Evolutionary conservation across 2,888 invertebrate genomes (phyloP).

Genomic region (Ecliptopera silaceata): DNA sequence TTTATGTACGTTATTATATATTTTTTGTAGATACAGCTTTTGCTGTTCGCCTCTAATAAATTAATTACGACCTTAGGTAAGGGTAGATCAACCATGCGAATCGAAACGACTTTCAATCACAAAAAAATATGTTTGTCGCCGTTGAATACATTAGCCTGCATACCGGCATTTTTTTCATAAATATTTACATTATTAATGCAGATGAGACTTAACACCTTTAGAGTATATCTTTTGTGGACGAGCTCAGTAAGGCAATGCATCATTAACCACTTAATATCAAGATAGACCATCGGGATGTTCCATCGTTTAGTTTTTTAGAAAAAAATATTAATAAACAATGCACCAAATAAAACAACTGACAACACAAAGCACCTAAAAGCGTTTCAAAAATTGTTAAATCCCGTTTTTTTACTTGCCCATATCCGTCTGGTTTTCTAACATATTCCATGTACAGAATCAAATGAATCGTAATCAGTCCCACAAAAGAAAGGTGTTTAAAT

Average conservation of each 20-base stretch:
- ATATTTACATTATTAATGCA: not conserved
- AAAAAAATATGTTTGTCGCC: not conserved
- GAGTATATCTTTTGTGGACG: too few relatives aligned
- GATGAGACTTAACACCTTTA: too few relatives aligned
- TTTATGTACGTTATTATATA: conserved; percentile 16
- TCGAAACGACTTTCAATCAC: conserved; percentile 1
- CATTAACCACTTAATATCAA: too few relatives aligned
- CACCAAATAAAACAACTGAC: not conserved
- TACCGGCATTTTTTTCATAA: conserved; percentile 6
- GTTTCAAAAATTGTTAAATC: not conserved
- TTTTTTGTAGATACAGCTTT: conserved; percentile 16
- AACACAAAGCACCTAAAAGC: not conserved
- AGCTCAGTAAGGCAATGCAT: too few relatives aligned
- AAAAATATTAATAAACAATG: not conserved
- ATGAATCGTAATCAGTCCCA: conserved; percentile 57
- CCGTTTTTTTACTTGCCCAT: conserved; percentile 15
- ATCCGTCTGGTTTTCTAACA: conserved; percentile 27
- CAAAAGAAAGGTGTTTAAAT: conserved; percentile 58
- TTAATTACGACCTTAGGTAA: conserved; percentile 11
- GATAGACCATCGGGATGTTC: too few relatives aligned
- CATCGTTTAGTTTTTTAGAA: too few relatives aligned
- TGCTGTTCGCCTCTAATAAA: conserved; percentile 12
- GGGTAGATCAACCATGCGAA: conserved; percentile 8
- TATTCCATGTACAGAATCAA: conserved; percentile 44
- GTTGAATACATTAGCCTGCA: not conserved